Evolutionary conservation across 2,113 vertebrate genomes (phyloP), one percentile per base, ranked within the genome.

Genomic region (Vicugna pacos): DNA sequence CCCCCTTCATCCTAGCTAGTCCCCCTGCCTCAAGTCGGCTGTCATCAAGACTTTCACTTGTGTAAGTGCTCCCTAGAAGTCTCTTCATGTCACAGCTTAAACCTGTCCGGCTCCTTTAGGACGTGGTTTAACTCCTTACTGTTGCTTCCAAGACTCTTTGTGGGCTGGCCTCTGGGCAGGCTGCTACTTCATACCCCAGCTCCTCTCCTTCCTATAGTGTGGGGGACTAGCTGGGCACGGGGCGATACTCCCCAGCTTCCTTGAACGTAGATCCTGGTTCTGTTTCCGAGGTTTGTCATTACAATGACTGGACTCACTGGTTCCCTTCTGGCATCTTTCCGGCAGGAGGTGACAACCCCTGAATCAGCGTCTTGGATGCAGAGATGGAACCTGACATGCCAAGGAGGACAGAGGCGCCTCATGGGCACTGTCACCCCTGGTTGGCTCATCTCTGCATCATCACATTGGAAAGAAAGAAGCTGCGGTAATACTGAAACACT

Each of bases 111-210:
- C 8, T 84, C 22, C 24, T 50, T 52, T 28, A 70, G 58, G 28
- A 11, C 28, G 11, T 5, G 19, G 4, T 65, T 75, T 48, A 69
- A 77, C 6, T 58, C 6, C 52, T 84, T 50, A 1, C 28, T 56
- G 1, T 32, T 52, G n/a, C 0, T 8, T 9, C 50, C 56, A 3
- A 50, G 19, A 14, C 3, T 22, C 3, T 46, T 10, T 15, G n/a
- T 4, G 48, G 32, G 17, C 24, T 14, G 46, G 42, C 13, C 75
- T 93, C 14, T 80, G 20, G 17, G 8, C 2, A 62, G 35, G 32
- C 32, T 77, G 19, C 24, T 19, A 3, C 15, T 26, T 1, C 14
- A 3, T 17, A 14, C 0, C 9, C 0, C 10, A 3, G 19, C 13
- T 70, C 6, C 13, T 35, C 6, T 26, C 38, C 58, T 73, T 67